Percentiles rank a stretch among this genome's conserved stretches.
phyloP scores from a whole-genome alignment of 2,797 vertebrate genomes.

The Chromobotia macracanthus region DNA sequence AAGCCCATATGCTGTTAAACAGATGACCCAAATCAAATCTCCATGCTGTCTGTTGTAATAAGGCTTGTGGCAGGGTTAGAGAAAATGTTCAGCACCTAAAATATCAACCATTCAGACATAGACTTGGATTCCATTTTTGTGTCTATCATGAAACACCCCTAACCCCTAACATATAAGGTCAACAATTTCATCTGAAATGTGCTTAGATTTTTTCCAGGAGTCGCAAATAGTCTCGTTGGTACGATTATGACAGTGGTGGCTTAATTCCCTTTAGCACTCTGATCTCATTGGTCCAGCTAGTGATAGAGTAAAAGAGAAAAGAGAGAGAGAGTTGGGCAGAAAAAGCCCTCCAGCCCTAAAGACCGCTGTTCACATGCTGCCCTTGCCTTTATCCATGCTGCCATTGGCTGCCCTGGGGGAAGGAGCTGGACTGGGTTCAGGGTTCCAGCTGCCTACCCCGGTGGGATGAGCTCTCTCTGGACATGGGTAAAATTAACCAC shows the following conservation, averaged over 20 bases:
- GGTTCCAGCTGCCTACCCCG: constrained; percentile 36
- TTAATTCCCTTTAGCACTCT: constrained; percentile 13
- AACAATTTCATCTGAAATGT: constrained; percentile 3
- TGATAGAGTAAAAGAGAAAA: not conserved
- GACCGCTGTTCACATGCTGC: constrained; percentile 11
- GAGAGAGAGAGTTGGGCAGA: not conserved
- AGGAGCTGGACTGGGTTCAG: constrained; percentile 5
- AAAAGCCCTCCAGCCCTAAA: not conserved
- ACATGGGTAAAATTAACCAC: constrained; percentile 37
- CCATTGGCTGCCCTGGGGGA: not conserved
- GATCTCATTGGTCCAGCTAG: not conserved
- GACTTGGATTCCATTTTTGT: constrained; percentile 1
- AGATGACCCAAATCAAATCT: not conserved
- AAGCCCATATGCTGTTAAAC: not conserved
- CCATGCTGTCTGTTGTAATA: not conserved
- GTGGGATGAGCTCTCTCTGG: constrained; percentile 25
- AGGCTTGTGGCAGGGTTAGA: not conserved
- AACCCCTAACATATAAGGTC: constrained; percentile 26
- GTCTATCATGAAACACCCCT: not conserved
- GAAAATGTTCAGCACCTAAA: not conserved
- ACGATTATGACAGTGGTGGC: not conserved
- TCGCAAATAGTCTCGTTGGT: not conserved
- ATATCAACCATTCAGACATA: not conserved
- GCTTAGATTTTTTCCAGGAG: constrained; percentile 1
- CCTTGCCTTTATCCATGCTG: constrained; percentile 17